phyloP scores from a whole-genome alignment of 2,113 vertebrate genomes.

The Sinocyclocheilus anshuiensis region DNA sequence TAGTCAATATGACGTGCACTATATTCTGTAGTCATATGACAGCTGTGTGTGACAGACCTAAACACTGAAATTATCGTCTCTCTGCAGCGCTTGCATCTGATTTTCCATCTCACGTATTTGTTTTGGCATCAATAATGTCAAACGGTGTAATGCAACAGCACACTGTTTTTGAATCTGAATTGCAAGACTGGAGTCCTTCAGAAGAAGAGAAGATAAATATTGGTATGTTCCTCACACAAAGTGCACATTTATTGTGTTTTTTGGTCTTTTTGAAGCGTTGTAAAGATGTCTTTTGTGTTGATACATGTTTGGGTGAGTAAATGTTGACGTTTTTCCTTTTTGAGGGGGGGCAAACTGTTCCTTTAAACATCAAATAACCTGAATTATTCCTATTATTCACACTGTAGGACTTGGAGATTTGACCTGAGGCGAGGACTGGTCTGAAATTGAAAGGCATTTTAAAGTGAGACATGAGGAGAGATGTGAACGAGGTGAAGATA shows the following conservation, averaged over 20 bases:
- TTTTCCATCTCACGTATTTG: neutral
- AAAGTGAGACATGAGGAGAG: neutral
- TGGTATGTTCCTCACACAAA: neutral
- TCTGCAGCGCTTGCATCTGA: neutral
- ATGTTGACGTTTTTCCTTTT: neutral
- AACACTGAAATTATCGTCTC: neutral
- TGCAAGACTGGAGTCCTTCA: neutral
- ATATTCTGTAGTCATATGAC: neutral
- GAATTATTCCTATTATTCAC: neutral
- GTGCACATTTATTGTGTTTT: neutral
- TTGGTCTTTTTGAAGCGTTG: neutral
- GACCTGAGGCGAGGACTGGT: neutral
- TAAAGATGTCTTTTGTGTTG: too few species aligned
- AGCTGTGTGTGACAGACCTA: neutral
- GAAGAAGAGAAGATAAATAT: neutral
- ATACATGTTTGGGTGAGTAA: neutral
- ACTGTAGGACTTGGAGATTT: neutral
- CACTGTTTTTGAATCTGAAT: neutral
- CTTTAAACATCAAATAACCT: neutral
- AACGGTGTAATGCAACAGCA: neutral
- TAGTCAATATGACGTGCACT: neutral
- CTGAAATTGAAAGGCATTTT: neutral
- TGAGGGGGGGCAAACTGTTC: neutral
- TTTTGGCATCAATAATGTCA: neutral
- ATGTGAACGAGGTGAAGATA: constrained; percentile 34